These are phyloP conservation scores for Puntigrus tetrazona DNA, from an alignment of 2,113 vertebrate genomes.

Conservation along the genomic window DNA sequence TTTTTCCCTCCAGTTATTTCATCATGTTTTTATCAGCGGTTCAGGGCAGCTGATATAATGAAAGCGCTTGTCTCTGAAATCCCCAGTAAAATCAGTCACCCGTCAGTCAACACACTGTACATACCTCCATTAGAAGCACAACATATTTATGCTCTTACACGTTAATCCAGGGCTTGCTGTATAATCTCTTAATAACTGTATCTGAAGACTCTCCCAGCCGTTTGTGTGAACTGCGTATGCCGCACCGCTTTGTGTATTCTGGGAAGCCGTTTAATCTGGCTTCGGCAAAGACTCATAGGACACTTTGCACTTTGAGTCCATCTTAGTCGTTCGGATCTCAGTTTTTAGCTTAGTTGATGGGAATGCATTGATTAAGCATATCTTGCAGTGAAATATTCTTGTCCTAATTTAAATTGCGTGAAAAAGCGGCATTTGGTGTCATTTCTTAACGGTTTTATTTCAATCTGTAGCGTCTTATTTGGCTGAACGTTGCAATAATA, in stretches of 20 bases:
- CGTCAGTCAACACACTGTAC: background rate
- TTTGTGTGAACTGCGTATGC: background rate
- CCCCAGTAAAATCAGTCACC: constrained; percentile 8
- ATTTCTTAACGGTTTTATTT: too few species aligned
- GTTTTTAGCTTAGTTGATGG: background rate
- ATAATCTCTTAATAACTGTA: constrained; percentile 13
- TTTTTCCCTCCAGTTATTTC: background rate
- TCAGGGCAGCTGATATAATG: constrained; percentile 12
- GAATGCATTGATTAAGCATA: too few species aligned
- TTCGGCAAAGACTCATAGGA: background rate
- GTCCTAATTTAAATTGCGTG: too few species aligned
- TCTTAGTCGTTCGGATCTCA: background rate
- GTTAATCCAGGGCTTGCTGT: constrained; percentile 11
- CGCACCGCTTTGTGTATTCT: background rate
- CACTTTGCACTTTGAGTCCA: background rate
- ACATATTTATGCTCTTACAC: constrained; percentile 18
- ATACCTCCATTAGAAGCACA: constrained; percentile 2
- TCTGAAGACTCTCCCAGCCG: constrained; percentile 6
- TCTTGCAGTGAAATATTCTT: too few species aligned
- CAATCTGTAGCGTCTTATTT: too few species aligned
- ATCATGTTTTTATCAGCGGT: background rate
- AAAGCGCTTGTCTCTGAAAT: constrained; percentile 12
- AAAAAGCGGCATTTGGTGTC: too few species aligned
- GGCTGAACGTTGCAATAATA: too few species aligned
- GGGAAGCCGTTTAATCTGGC: background rate